Conservation (phyloP, 2,113 vertebrate genomes). For the Antechinus flavipes region DNA sequence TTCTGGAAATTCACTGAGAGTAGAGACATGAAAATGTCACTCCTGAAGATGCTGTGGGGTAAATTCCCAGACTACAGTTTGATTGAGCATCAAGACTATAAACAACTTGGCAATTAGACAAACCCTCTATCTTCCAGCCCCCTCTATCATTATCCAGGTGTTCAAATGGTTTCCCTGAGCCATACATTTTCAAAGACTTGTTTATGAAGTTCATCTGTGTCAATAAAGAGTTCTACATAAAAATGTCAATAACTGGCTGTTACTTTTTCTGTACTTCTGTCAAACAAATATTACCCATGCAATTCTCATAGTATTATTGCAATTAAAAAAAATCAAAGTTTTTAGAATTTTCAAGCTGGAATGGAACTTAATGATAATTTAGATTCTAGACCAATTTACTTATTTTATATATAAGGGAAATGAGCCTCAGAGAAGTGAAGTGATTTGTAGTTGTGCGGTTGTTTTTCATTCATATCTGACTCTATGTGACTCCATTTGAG, state of each 20-base stretch:
- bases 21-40: slow-evolving; percentile 18
- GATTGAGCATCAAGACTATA: not conserved
- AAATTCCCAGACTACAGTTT: slow-evolving; percentile 31
- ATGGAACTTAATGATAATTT: not conserved
- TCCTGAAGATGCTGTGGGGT: not conserved
- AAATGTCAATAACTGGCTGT: slow-evolving; percentile 18
- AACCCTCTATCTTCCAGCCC: not conserved
- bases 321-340: not conserved
- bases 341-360: not conserved
- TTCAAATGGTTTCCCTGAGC: not conserved
- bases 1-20: slow-evolving; percentile 1
- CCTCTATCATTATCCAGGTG: not conserved
- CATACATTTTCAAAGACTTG: not conserved
- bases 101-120: not conserved
- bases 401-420: not conserved
- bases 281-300: slow-evolving; percentile 20
- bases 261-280: slow-evolving; percentile 3
- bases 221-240: slow-evolving; percentile 21
- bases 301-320: slow-evolving; percentile 11
- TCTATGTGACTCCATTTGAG: too few species aligned
- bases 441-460: not conserved
- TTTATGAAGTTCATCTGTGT: slow-evolving; percentile 2
- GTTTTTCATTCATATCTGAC: too few species aligned
- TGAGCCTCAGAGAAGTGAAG: not conserved
- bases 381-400: not conserved